phyloP scores from a whole-genome alignment of 2,888 invertebrate species.

The Dascillus cervinus region DNA sequence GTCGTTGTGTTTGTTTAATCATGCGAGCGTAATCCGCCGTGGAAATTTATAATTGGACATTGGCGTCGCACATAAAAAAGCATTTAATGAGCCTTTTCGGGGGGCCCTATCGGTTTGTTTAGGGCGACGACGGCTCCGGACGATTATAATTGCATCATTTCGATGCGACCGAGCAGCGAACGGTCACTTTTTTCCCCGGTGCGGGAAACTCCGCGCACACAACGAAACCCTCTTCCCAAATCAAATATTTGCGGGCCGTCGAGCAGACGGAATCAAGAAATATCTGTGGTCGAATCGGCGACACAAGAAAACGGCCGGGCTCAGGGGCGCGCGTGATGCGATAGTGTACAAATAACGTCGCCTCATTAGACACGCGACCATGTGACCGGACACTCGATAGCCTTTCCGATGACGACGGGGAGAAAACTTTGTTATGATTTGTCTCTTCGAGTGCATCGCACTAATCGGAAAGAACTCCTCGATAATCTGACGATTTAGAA shows the following conservation, averaged over 20 bases:
- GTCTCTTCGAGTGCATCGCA: too few relatives aligned
- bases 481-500: too few relatives aligned
- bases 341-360: conserved; percentile 36
- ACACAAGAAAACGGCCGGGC: conserved; percentile 27
- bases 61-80: conserved; percentile 20
- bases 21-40: conserved; percentile 32
- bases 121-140: too few relatives aligned
- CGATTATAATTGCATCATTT: neutral
- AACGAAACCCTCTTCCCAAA: too few relatives aligned
- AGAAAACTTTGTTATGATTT: too few relatives aligned
- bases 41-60: conserved; percentile 39
- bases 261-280: conserved; percentile 13
- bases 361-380: conserved; percentile 26
- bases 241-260: conserved; percentile 24
- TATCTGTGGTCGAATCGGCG: conserved; percentile 25
- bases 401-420: too few relatives aligned
- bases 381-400: conserved; percentile 13
- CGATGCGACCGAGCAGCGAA: conserved; percentile 25
- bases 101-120: conserved; percentile 1
- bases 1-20: conserved; percentile 41
- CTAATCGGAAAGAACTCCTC: too few relatives aligned
- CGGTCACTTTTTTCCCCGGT: too few relatives aligned
- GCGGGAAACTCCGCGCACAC: too few relatives aligned
- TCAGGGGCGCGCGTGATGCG: conserved; percentile 31
- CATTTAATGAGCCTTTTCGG: conserved; percentile 21